Evolutionary conservation across 1,140 invertebrate genomes (phyloP).

Genomic region (Tetramorium simillimum): DNA sequence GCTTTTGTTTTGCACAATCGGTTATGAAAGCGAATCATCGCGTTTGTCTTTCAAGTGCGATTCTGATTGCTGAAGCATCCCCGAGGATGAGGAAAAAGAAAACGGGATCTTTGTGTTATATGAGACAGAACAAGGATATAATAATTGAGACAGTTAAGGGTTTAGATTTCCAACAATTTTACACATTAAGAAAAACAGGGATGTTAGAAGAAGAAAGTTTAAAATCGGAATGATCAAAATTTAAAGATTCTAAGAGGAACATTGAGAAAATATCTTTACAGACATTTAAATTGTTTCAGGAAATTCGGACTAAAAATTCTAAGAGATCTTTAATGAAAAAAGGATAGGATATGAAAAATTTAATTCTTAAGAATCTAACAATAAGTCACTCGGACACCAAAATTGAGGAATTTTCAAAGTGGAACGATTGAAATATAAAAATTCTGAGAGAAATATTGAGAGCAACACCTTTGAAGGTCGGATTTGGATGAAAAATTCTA

Average conservation of each 20-base stretch:
- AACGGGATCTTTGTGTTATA: neutral
- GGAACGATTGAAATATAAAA: neutral
- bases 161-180: neutral
- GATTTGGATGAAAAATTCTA: no score
- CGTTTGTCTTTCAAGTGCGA: constrained; percentile 74
- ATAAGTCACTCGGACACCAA: neutral
- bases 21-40: constrained; percentile 80
- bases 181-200: neutral
- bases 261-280: no score
- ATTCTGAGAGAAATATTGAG: no score
- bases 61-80: constrained; percentile 63
- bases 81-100: neutral
- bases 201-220: neutral
- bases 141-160: neutral
- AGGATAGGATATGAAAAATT: neutral
- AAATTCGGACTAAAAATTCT: neutral
- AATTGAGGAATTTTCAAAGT: neutral
- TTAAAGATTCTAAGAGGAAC: neutral
- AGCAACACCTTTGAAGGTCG: no score
- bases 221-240: neutral
- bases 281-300: no score
- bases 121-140: neutral
- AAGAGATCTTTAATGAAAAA: neutral
- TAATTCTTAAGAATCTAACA: neutral
- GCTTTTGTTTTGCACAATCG: constrained; percentile 57